Percentiles rank a stretch among this genome's conserved stretches.
These are phyloP conservation scores for Neodontobutis hainanensis DNA, from an alignment of 2,113 vertebrate species.

Conservation along the genomic window DNA sequence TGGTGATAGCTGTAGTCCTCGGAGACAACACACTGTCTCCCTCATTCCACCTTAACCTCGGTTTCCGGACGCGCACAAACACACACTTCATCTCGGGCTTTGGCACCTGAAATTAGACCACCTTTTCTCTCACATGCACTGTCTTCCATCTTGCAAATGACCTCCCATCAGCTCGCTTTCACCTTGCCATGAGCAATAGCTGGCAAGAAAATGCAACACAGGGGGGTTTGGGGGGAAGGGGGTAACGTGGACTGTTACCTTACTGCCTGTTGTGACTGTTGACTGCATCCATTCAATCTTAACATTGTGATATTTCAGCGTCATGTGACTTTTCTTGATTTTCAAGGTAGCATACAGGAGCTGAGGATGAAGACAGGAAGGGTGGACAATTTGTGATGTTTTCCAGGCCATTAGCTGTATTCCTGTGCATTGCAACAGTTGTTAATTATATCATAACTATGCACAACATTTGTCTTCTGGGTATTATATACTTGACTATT, in stretches of 20 bases:
- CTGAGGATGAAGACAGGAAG: no score
- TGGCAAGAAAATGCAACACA: constrained; percentile 14
- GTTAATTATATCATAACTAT: no score
- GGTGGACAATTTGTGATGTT: no score
- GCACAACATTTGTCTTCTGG: no score
- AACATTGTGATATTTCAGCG: not conserved
- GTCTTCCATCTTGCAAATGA: constrained; percentile 50
- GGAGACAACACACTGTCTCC: constrained; percentile 65
- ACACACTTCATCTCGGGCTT: constrained; percentile 24
- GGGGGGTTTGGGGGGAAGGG: constrained; percentile 33
- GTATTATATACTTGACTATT: no score
- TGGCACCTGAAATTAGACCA: constrained; percentile 46
- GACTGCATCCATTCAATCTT: no score
- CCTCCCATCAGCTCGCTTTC: constrained; percentile 46
- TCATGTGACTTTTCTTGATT: no score
- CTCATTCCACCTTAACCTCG: constrained; percentile 65
- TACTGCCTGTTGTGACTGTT: not conserved
- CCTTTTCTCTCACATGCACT: constrained; percentile 18
- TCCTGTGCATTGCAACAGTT: no score
- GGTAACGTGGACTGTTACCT: not conserved
- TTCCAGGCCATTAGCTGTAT: no score
- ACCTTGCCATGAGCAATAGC: constrained; percentile 69
- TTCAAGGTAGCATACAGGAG: no score
- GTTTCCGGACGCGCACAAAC: constrained; percentile 34
- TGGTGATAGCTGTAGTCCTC: constrained; percentile 66